A percentile compares a stretch with the other conserved stretches of the same genome.
Conservation (phyloP, 92 coral and sea anemone genomes). For the Nematostella vectensis region DNA sequence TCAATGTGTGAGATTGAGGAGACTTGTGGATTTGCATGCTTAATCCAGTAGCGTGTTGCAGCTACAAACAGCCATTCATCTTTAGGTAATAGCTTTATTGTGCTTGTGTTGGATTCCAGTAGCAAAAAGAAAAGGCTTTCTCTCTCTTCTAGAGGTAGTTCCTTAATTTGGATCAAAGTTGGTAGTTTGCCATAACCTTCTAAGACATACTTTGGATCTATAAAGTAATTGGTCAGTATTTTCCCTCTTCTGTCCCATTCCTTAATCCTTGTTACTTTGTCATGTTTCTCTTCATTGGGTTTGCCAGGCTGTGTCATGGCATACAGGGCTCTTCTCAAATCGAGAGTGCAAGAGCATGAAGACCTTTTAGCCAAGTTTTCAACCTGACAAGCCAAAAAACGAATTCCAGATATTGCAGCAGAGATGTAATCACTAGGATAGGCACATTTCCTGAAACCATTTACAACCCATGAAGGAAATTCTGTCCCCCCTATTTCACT, state of each 20-base stretch:
- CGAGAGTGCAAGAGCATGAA: slow-evolving; percentile 37
- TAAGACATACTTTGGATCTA: slow-evolving; percentile 19
- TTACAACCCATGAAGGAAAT: slow-evolving; percentile 49
- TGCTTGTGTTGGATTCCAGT: slow-evolving; percentile 17
- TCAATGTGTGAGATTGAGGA: slow-evolving; percentile 20
- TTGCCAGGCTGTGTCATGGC: slow-evolving; percentile 16
- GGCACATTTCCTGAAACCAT: slow-evolving; percentile 44
- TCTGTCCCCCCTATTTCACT: too few species aligned
- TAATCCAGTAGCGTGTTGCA: slow-evolving; percentile 49
- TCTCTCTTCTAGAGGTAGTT: slow-evolving; percentile 13
- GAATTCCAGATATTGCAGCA: slow-evolving; percentile 33
- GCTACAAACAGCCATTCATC: slow-evolving; percentile 19
- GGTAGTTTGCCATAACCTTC: slow-evolving; percentile 22
- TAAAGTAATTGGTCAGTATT: slow-evolving; percentile 12
- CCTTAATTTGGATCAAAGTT: slow-evolving; percentile 27
- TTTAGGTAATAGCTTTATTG: slow-evolving; percentile 19
- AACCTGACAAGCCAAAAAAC: slow-evolving; percentile 41
- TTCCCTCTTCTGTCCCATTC: slow-evolving; percentile 61
- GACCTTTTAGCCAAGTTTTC: slow-evolving; percentile 53
- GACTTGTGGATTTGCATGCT: slow-evolving; percentile 32
- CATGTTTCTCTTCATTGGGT: background rate
- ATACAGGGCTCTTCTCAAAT: slow-evolving; percentile 49
- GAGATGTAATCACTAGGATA: slow-evolving; percentile 42
- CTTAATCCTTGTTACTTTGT: background rate
- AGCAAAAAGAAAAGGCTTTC: slow-evolving; percentile 6